A percentile compares a stretch with the other conserved stretches of the same genome.
Conservation (phyloP, 2,113 vertebrate species). For the Thunnus thynnus region DNA sequence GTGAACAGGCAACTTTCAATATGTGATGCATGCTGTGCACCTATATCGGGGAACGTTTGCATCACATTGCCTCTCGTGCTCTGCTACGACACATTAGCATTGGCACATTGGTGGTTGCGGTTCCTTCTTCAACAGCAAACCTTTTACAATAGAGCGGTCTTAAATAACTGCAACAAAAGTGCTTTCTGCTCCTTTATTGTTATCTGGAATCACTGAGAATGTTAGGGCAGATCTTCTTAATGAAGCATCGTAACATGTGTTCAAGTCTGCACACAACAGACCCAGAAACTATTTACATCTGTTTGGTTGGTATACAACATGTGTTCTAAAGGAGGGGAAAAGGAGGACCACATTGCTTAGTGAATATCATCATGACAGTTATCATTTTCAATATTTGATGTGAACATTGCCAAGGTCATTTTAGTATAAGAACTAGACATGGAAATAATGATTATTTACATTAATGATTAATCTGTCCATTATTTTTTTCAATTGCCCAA, state of each 20-base stretch:
- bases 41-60: slow-evolving; percentile 34
- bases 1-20: slow-evolving; percentile 33
- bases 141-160: slow-evolving; percentile 56
- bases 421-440: neutral
- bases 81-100: neutral
- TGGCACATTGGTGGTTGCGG: neutral
- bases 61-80: slow-evolving; percentile 53
- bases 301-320: neutral
- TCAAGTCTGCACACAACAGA: slow-evolving; percentile 4
- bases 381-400: slow-evolving; percentile 2
- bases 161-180: slow-evolving; percentile 57
- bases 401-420: slow-evolving; percentile 13
- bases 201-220: slow-evolving; percentile 64
- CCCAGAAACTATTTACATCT: slow-evolving; percentile 12
- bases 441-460: slow-evolving; percentile 15
- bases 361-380: neutral
- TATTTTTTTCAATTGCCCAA: slow-evolving; percentile 14
- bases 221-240: slow-evolving; percentile 58
- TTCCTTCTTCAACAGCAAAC: slow-evolving; percentile 41
- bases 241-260: slow-evolving; percentile 26
- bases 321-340: neutral
- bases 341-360: neutral
- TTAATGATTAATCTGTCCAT: slow-evolving; percentile 25
- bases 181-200: slow-evolving; percentile 42
- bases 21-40: slow-evolving; percentile 8